phyloP scores from a whole-genome alignment of 2,113 vertebrate species.

The Ciconia boyciana region DNA sequence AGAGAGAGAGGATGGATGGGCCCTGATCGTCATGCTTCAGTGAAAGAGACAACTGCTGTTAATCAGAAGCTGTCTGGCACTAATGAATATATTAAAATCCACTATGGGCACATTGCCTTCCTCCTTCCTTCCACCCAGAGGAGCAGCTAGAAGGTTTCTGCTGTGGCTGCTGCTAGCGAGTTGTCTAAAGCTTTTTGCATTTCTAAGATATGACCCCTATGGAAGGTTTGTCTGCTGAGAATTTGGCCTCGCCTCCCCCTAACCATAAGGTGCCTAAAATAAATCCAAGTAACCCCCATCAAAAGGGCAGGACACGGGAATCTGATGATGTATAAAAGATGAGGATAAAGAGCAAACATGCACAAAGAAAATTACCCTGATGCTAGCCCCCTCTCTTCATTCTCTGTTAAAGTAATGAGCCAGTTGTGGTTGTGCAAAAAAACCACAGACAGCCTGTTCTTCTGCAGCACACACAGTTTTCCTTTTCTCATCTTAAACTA shows the following conservation, averaged over 20 bases:
- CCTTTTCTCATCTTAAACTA: slow-evolving; percentile 8
- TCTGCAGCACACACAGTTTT: background rate
- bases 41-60: background rate
- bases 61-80: slow-evolving; percentile 16
- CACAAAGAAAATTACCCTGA: background rate
- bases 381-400: background rate
- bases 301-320: accelerated
- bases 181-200: background rate
- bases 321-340: background rate
- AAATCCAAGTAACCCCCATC: background rate
- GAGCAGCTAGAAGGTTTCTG: background rate
- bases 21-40: background rate
- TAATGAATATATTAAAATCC: slow-evolving; percentile 13
- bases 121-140: background rate
- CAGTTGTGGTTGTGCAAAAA: background rate
- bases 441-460: background rate
- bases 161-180: background rate
- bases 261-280: background rate
- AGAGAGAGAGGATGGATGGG: background rate
- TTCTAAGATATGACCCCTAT: background rate
- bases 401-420: background rate
- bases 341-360: background rate
- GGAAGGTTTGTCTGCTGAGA: background rate
- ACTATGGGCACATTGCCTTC: background rate
- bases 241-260: background rate